Evolutionary conservation across 2,797 vertebrate species (phyloP).

Genomic region (Enoplosus armatus): DNA sequence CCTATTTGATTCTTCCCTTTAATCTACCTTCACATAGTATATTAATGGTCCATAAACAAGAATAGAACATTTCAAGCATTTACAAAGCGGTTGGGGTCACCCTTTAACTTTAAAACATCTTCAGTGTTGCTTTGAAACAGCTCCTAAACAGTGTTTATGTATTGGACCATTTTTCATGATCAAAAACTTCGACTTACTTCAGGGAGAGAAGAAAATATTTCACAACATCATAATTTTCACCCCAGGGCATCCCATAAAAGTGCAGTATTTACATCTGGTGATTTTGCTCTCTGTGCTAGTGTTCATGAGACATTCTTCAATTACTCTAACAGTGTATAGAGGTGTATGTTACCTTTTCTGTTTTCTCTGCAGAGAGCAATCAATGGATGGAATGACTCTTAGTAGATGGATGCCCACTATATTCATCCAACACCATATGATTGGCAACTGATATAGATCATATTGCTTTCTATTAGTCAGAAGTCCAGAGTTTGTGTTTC

Average conservation of each 20-base stretch:
- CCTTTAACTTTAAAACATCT: background rate
- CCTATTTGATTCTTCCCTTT: background rate
- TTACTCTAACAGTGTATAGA: background rate
- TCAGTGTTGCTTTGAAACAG: background rate
- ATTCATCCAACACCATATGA: conserved; percentile 12
- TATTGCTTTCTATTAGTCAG: background rate
- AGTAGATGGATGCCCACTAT: background rate
- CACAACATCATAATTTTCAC: background rate
- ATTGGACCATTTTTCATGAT: background rate
- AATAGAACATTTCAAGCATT: background rate
- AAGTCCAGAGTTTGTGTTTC: background rate
- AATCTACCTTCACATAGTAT: background rate
- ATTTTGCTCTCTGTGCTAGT: background rate
- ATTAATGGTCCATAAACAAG: background rate
- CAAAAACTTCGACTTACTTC: background rate
- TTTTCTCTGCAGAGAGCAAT: conserved; percentile 8
- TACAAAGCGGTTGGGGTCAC: background rate
- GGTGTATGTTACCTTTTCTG: background rate
- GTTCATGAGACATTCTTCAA: background rate
- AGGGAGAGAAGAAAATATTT: background rate
- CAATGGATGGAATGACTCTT: conserved; percentile 2
- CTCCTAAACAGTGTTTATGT: background rate
- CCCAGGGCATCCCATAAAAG: background rate
- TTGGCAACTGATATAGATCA: background rate
- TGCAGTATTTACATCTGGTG: conserved; percentile 4